These are phyloP conservation scores for Drosophila biarmipes DNA, from an alignment of 1,140 invertebrate genomes.

Conservation along the genomic window DNA sequence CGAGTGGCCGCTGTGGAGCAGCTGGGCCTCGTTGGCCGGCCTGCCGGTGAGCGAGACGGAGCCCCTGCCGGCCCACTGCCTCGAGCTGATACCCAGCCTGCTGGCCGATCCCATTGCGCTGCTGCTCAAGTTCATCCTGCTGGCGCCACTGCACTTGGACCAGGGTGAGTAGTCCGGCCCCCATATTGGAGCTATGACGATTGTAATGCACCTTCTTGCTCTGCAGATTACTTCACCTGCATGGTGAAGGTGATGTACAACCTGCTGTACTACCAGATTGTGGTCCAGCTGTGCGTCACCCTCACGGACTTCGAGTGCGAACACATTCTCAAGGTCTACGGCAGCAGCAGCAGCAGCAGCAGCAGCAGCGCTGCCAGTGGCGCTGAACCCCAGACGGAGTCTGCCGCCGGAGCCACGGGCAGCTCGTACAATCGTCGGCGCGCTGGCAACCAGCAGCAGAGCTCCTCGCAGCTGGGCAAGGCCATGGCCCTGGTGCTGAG, in stretches of 20 bases:
- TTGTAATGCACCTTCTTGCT: neutral
- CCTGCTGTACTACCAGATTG: constrained; percentile 94
- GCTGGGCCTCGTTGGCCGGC: constrained; percentile 88
- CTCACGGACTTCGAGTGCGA: constrained; percentile 86
- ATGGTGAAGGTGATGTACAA: constrained; percentile 95
- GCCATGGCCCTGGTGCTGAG: constrained; percentile 80
- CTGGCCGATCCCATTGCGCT: constrained; percentile 93
- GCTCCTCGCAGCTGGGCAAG: constrained; percentile 63
- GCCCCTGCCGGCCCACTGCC: constrained; percentile 77
- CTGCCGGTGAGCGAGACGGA: constrained; percentile 75
- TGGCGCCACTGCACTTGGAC: constrained; percentile 93
- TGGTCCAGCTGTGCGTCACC: constrained; percentile 87
- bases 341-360: constrained; percentile 8
- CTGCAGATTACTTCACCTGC: constrained; percentile 93
- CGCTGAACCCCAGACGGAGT: constrained; percentile 18
- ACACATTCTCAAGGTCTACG: constrained; percentile 69
- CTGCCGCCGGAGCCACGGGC: neutral
- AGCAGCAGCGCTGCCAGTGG: neutral
- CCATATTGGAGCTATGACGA: neutral
- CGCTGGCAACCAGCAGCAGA: constrained; percentile 25
- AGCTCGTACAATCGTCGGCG: constrained; percentile 14
- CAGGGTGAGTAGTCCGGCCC: constrained; percentile 88
- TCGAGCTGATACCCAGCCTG: constrained; percentile 85
- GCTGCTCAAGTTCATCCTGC: constrained; percentile 93
- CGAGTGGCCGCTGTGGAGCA: constrained; percentile 88